A percentile compares a stretch with the other conserved stretches of the same genome.
phyloP scores from a whole-genome alignment of 2,888 invertebrate genomes.

The Lepidocyrtinus sp. region DNA sequence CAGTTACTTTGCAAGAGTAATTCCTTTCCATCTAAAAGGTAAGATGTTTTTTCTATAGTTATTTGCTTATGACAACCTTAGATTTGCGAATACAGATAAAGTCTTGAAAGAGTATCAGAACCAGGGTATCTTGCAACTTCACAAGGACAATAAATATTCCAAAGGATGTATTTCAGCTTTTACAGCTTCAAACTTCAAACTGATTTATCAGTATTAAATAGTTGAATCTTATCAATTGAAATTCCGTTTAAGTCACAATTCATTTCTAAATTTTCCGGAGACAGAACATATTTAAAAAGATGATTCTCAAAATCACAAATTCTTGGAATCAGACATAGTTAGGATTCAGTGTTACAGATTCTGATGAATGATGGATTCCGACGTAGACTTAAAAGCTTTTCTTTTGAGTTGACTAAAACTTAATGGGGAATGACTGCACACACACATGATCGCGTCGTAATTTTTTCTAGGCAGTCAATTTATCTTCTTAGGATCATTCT shows the following conservation, averaged over 20 bases:
- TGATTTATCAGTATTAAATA: not conserved
- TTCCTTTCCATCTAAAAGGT: too few relatives aligned
- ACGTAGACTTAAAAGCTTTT: not conserved
- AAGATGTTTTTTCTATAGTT: too few relatives aligned
- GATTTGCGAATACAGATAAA: too few relatives aligned
- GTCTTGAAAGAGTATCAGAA: too few relatives aligned
- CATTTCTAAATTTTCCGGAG: not conserved
- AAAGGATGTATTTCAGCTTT: too few relatives aligned
- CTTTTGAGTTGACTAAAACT: not conserved
- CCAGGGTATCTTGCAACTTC: too few relatives aligned
- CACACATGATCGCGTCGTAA: too few relatives aligned
- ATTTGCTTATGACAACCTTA: too few relatives aligned
- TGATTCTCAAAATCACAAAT: not conserved
- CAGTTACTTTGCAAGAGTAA: too few relatives aligned
- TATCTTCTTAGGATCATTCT: not conserved
- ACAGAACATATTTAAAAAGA: too few relatives aligned
- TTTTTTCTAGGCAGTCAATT: too few relatives aligned
- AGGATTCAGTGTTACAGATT: not conserved
- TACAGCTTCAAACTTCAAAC: not conserved
- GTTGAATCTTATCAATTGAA: not conserved
- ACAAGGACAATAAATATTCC: too few relatives aligned
- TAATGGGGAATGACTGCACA: not conserved
- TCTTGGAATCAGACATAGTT: not conserved
- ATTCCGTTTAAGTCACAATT: not conserved
- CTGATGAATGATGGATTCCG: not conserved